Conservation (phyloP, 2,888 invertebrate genomes). For the Drosophila nr. perissopoda region DNA sequence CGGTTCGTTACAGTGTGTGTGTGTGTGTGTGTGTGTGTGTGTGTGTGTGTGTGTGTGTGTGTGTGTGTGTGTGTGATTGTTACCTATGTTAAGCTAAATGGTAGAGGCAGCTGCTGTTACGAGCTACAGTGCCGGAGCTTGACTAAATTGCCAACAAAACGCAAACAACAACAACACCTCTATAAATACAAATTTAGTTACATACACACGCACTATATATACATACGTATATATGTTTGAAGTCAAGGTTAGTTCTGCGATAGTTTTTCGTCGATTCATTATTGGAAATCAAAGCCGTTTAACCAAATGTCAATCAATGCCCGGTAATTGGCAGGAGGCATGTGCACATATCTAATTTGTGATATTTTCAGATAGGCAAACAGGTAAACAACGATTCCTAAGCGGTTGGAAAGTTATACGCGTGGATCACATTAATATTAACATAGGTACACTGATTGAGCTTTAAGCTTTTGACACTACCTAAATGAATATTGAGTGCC, state of each 20-base stretch:
- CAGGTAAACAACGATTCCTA: not conserved
- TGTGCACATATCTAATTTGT: not conserved
- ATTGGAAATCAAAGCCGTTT: conserved; percentile 33
- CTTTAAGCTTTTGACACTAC: not conserved
- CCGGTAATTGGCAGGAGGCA: not conserved
- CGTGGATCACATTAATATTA: not conserved
- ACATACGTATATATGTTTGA: conserved; percentile 7
- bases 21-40: too few species aligned
- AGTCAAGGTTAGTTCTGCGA: conserved; percentile 52
- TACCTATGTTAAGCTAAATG: conserved; percentile 26
- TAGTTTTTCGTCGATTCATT: conserved; percentile 42
- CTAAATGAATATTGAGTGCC: not conserved
- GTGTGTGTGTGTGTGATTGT: conserved; percentile 12
- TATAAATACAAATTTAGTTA: conserved; percentile 50
- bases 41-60: conserved; percentile 7
- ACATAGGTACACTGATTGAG: not conserved
- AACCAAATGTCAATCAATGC: conserved; percentile 29
- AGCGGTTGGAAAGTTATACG: not conserved
- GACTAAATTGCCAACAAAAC: conserved; percentile 31
- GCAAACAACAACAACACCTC: conserved; percentile 43
- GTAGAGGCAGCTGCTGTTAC: conserved; percentile 30
- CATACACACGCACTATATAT: conserved; percentile 2
- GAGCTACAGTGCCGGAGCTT: conserved; percentile 11
- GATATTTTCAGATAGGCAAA: conserved; percentile 8
- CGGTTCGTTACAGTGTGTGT: too few species aligned